These are phyloP conservation scores for Aspidapion aeneum DNA, from an alignment of 2,888 invertebrate genomes.

Conservation along the genomic window DNA sequence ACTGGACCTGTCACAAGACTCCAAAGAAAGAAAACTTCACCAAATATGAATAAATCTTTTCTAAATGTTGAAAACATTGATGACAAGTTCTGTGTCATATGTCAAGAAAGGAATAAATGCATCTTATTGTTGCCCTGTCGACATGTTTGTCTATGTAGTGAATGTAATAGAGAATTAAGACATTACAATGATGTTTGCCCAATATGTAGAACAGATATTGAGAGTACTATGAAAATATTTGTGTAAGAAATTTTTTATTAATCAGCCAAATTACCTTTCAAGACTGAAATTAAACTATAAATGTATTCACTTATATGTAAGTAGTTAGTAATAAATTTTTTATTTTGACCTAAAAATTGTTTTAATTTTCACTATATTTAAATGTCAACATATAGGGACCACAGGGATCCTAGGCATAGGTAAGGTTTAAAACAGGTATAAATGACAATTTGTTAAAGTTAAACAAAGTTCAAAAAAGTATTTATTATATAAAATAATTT, in stretches of 20 bases:
- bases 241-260: conserved; percentile 42
- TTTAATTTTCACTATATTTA: no score
- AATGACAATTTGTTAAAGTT: no score
- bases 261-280: background rate
- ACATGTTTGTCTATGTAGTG: conserved; percentile 55
- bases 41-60: background rate
- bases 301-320: no score
- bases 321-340: no score
- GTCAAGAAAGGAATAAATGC: conserved; percentile 55
- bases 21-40: background rate
- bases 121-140: conserved; percentile 55
- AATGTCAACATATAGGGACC: no score
- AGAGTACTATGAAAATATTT: conserved; percentile 55
- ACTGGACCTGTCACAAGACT: background rate
- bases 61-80: conserved; percentile 11
- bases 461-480: no score
- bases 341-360: no score
- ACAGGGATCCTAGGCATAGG: no score
- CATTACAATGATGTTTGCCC: conserved; percentile 52
- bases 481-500: no score
- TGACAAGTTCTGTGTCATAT: conserved; percentile 54
- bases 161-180: conserved; percentile 51
- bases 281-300: no score
- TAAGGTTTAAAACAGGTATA: no score
- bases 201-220: conserved; percentile 54